Evolutionary conservation across 2,888 invertebrate genomes (phyloP), one percentile per base, ranked within the genome.

Genomic region (Frankliniella intonsa): DNA sequence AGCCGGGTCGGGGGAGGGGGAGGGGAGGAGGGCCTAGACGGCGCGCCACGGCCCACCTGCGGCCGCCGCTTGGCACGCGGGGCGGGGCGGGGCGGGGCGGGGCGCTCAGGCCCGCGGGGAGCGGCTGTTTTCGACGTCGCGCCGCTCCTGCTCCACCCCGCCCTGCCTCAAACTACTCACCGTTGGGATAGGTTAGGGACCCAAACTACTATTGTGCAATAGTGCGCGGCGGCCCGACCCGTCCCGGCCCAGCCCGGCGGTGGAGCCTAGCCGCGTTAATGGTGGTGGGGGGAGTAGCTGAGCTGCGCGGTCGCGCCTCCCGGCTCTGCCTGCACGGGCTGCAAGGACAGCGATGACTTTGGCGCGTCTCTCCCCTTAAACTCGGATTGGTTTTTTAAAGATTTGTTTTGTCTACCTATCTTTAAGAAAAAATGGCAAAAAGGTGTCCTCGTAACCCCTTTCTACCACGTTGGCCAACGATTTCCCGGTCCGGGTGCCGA

Each of bases 151-250:
- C 69, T 22, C 69, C 10, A 22, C 69, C 11, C 22, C 69, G 69
- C 22, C 22, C 55, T 1, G 25, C 69, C 69, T 12, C 69, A 76
- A 76, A 12, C 25, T 12, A 12, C 0, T 22, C 69, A 9, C 22
- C 69, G 22, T 69, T 76, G 69, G 12, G 22, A 22, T 76, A 76
- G 69, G 69, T 76, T 12, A 10, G 62, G 69, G 69, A 14, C 25
- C 69, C 25, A 76, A 76, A 76, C 62, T 62, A 76, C 69, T 76
- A 76, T 76, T 76, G 25, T 22, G 69, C 69, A 76, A 76, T 76
- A 76, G 69, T 76, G 69, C 22, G 22, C 22, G 22, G 38, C 14
- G 55, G 55, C 55, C 55, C 55, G 55, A 7, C 51, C 51, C 51
- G n/a, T n/a, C 51, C 51, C 10, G 51, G 51, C 51, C 51, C 11